phyloP scores from a whole-genome alignment of 1,140 invertebrate genomes.

The Anthonomus grandis region DNA sequence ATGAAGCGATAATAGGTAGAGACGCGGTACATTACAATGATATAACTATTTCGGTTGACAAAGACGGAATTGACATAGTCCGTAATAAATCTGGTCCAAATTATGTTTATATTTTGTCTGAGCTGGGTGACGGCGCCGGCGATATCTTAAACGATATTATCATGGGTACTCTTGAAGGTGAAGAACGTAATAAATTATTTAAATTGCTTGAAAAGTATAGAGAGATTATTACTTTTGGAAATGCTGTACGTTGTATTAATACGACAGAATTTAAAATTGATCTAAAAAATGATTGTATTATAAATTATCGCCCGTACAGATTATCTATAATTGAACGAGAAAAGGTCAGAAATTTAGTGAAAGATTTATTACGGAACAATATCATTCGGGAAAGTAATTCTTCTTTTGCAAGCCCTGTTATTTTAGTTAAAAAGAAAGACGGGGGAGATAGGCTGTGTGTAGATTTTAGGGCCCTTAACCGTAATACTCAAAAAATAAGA shows the following conservation, averaged over 20 bases:
- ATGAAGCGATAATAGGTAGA: too few species aligned
- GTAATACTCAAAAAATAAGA: constrained; percentile 31
- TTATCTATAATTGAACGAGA: constrained; percentile 1
- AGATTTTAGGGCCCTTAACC: constrained; percentile 38
- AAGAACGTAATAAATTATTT: not conserved
- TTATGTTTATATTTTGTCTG: not conserved
- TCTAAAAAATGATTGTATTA: not conserved
- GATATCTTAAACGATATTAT: not conserved
- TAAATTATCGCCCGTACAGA: constrained; percentile 7
- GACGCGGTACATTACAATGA: too few species aligned
- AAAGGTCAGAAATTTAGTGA: constrained; percentile 3
- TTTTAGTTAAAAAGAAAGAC: constrained; percentile 38
- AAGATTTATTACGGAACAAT: constrained; percentile 34
- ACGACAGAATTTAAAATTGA: constrained; percentile 9
- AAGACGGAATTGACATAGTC: too few species aligned
- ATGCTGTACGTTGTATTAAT: not conserved
- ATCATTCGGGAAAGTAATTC: too few species aligned
- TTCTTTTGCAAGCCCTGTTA: too few species aligned
- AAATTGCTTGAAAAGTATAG: too few species aligned
- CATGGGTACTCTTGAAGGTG: not conserved
- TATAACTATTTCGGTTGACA: too few species aligned
- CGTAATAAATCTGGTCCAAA: too few species aligned
- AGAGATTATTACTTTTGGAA: not conserved
- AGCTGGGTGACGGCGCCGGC: too few species aligned
- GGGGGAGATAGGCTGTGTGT: constrained; percentile 34